Base-by-base conservation (phyloP, 2,113 vertebrate species). In the Cettia cetti region DNA sequence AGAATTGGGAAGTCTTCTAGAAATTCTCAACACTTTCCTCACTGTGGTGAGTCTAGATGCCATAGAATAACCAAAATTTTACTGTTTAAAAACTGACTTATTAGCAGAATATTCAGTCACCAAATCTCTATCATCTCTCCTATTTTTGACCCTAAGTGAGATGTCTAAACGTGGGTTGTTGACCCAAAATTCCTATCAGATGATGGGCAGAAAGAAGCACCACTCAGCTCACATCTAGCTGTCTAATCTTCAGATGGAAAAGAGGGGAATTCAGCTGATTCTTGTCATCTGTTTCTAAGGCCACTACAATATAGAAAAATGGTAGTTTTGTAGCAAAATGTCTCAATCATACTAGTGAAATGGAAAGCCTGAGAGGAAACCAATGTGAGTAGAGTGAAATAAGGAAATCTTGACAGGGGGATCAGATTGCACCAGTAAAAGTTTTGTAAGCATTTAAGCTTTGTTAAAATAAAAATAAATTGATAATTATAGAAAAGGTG, bases 181-280 rank as follows among this genome's bases (percentile, higher is more conserved):
- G 13, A 77, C 6, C 3, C 7, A 42, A 87, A 61, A 71, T 42
- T 57, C 17, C 23, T 44, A 22, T n/a, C 30, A 71, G 42, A 52
- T 0, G 4, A 10, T 52, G 30, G 15, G 14, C 16, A 57, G 22
- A 65, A 65, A 66, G 4, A 47, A 7, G 2, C 17, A 50, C 3
- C 7, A 10, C 9, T 63, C 31, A 84, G 18, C 16, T 40, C 19
- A 23, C 11, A 40, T 4, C 5, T 24, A 30, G 13, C 4, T 27
- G 10, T 30, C 10, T 45, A 39, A 33, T 35, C 22, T 71, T 52
- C 37, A 61, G 7, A 27, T n/a, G 20, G 24, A 61, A 76, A 65
- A 7, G 6, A 52, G 10, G 4, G 12, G 37, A 42, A 85, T 1
- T 26, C 40, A 89, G 21, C 1, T 76, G 15, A 69, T 53, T 57